phyloP scores from a whole-genome alignment of 2,888 invertebrate genomes.

The Sarcophaga variegata region DNA sequence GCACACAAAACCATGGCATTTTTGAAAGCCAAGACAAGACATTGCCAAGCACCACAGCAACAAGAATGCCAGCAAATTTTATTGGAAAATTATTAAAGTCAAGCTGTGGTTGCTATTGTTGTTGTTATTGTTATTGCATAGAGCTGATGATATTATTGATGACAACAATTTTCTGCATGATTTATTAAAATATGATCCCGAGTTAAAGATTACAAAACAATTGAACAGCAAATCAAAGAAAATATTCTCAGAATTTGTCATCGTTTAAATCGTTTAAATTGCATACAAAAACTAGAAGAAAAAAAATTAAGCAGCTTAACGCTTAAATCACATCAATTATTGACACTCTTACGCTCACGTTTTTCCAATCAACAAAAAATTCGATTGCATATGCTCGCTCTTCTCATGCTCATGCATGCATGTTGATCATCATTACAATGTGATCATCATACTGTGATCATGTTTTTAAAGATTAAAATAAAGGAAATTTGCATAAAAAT shows the following conservation, averaged over 20 bases:
- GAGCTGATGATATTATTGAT: not conserved
- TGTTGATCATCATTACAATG: slow-evolving; percentile 27
- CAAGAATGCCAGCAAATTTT: slow-evolving; percentile 24
- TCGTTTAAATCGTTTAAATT: slow-evolving; percentile 17
- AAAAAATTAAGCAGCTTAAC: too few relatives aligned
- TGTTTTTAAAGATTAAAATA: slow-evolving; percentile 28
- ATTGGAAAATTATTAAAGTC: too few relatives aligned
- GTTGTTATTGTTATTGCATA: not conserved
- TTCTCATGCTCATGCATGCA: not conserved
- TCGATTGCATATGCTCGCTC: not conserved
- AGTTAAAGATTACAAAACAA: not conserved
- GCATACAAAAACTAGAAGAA: not conserved
- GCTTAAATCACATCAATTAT: slow-evolving; percentile 55
- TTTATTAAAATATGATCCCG: slow-evolving; percentile 38
- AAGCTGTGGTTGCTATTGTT: too few relatives aligned
- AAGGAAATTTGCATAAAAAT: slow-evolving; percentile 60
- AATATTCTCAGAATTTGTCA: slow-evolving; percentile 51
- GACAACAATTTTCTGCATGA: slow-evolving; percentile 48
- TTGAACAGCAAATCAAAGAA: not conserved
- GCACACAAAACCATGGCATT: not conserved
- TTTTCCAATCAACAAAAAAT: slow-evolving; percentile 50
- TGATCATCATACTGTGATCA: slow-evolving; percentile 39
- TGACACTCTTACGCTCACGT: slow-evolving; percentile 64
- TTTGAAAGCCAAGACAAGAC: slow-evolving; percentile 6
- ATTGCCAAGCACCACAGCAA: slow-evolving; percentile 4